These are phyloP conservation scores for Onthophagus taurus DNA, from an alignment of 1,140 invertebrate species.

Conservation along the genomic window DNA sequence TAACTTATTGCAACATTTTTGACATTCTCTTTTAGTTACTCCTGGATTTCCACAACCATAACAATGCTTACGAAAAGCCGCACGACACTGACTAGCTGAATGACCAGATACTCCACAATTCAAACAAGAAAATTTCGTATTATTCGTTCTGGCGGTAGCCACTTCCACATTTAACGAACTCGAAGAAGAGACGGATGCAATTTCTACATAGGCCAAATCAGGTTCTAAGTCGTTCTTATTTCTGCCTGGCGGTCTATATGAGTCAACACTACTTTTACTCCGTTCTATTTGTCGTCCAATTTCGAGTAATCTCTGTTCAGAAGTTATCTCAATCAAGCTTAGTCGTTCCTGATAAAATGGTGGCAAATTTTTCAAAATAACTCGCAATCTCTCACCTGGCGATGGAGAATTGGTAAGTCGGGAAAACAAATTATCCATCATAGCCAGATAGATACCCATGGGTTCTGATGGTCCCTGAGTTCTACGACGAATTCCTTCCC, in stretches of 20 bases:
- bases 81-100: too few relatives aligned
- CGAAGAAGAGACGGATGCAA: too few relatives aligned
- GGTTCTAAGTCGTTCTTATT: background rate
- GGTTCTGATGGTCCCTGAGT: constrained; percentile 26
- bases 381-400: too few relatives aligned
- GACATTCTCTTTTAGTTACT: too few relatives aligned
- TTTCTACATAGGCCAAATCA: background rate
- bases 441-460: constrained; percentile 20
- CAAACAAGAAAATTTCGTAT: too few relatives aligned
- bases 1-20: too few relatives aligned
- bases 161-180: too few relatives aligned
- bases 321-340: background rate
- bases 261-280: background rate
- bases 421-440: constrained; percentile 28
- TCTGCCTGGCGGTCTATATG: background rate
- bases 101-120: too few relatives aligned
- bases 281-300: background rate
- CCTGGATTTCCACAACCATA: too few relatives aligned
- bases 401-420: constrained; percentile 21
- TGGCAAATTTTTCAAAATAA: constrained; percentile 26
- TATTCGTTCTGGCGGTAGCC: too few relatives aligned
- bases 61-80: too few relatives aligned
- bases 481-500: constrained; percentile 22
- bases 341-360: constrained; percentile 11
- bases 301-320: background rate